Evolutionary conservation across 2,113 vertebrate genomes (phyloP).

Genomic region (Pseudorhombus dupliciocellatus): DNA sequence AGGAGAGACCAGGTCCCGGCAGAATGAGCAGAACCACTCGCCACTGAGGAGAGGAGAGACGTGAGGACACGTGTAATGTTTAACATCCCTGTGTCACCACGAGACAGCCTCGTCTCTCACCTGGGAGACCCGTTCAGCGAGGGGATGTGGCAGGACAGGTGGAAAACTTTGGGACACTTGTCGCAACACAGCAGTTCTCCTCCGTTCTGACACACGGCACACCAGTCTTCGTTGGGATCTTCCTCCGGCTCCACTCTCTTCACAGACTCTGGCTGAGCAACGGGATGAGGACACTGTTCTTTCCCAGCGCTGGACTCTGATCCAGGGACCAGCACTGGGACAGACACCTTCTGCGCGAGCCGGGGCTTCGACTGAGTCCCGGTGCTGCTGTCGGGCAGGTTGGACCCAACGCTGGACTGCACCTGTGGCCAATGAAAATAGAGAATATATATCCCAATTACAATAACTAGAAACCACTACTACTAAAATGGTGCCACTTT

Average conservation of each 20-base stretch:
- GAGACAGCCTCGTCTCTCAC: conserved; percentile 70
- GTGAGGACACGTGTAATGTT: not conserved
- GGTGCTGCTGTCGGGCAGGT: conserved; percentile 84
- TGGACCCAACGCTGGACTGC: conserved; percentile 76
- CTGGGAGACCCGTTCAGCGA: conserved; percentile 92
- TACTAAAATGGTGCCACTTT: too few species aligned
- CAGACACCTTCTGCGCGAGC: conserved; percentile 40
- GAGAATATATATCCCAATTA: not conserved
- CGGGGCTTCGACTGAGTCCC: conserved; percentile 71
- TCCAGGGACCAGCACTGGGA: not conserved
- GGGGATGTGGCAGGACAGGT: conserved; percentile 94
- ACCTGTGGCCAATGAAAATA: conserved; percentile 58
- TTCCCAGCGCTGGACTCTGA: conserved; percentile 13
- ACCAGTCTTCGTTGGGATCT: conserved; percentile 95
- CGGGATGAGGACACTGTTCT: conserved; percentile 43
- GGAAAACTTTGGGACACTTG: conserved; percentile 97
- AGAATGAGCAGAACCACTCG: conserved; percentile 96
- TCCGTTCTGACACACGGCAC: conserved; percentile 98
- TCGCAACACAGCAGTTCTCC: conserved; percentile 97
- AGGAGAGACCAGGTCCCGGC: conserved; percentile 86
- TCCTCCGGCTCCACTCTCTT: conserved; percentile 70
- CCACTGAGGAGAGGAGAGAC: conserved; percentile 81
- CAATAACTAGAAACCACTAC: not conserved
- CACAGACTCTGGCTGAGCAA: conserved; percentile 11
- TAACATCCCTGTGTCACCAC: not conserved